These are phyloP conservation scores for Octodon degus DNA, from an alignment of 2,113 vertebrate genomes.

Conservation along the genomic window DNA sequence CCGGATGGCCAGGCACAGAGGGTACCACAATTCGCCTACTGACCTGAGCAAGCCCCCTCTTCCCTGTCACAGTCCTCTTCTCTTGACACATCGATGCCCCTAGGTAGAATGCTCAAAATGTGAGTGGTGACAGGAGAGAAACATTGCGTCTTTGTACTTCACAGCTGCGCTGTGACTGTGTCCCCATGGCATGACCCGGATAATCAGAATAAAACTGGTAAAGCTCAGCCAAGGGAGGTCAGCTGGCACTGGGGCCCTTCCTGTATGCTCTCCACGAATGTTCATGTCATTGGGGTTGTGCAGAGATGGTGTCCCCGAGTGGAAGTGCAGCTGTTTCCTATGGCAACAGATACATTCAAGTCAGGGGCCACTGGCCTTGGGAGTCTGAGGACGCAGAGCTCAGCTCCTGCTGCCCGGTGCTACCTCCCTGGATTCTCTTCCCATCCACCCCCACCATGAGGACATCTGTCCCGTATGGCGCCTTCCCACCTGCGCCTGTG, in stretches of 20 bases:
- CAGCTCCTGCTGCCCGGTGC: not conserved
- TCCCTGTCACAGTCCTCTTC: not conserved
- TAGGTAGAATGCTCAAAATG: not conserved
- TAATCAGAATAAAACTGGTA: not conserved
- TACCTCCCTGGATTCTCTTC: conserved; percentile 19
- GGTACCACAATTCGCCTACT: not conserved
- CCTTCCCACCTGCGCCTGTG: conserved; percentile 65
- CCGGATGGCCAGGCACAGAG: not conserved
- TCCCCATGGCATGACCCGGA: not conserved
- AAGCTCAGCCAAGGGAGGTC: not conserved
- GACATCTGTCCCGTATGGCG: conserved; percentile 66
- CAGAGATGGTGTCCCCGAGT: not conserved
- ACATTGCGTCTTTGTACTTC: not conserved
- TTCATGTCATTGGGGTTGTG: not conserved
- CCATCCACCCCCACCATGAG: conserved; percentile 52
- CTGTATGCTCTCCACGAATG: accelerated
- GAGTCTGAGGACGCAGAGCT: not conserved
- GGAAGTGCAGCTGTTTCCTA: not conserved
- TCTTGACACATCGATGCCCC: too few species aligned
- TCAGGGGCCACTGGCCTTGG: not conserved
- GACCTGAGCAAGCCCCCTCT: not conserved
- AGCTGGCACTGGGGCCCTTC: not conserved
- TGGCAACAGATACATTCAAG: not conserved
- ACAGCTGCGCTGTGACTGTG: not conserved
- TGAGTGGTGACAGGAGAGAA: accelerated